Evolutionary conservation across 2,113 vertebrate species (phyloP), one percentile per base, ranked within the genome.

Genomic region (Salvelinus alpinus): DNA sequence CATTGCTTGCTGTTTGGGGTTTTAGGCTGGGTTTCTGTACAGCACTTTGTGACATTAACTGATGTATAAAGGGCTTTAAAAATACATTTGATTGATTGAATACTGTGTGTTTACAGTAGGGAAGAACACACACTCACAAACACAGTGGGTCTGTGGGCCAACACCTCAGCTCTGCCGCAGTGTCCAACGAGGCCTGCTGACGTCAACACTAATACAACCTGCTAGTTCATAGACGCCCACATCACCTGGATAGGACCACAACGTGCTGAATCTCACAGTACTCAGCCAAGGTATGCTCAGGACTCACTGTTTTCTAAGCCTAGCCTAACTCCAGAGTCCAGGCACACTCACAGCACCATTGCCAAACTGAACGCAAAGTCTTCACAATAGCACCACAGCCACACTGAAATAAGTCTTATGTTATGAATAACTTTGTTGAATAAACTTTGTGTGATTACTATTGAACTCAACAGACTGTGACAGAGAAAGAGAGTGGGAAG

Each of bases 111-210:
- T 71, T 34, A 77, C 38, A 14, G 38, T 38, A 25, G 9, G 68
- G 34, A 72, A 66, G 3, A 11, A 57, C 54, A 57, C 54, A 57
- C 54, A 57, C 22, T 31, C 59, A 70, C 25, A 77, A 18, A 48
- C 16, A 79, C 60, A 70, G 62, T 62, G 20, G 34, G 59, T 29
- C 22, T 67, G 73, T 81, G 73, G 78, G 71, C 20, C 73, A 51
- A 66, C 47, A 71, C 71, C 54, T 62, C 62, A 27, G 82, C 73
- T 51, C 69, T 80, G 85, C 87, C 73, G 84, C 79, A 84, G 64
- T 80, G 44, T 14, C 60, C 64, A 16, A 14, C 51, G 16, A 38
- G 66, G 64, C 75, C 66, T 73, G 79, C 82, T 87, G 82, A 87
- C 73, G 70, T 72, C 67, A 22, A 77, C 84, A 80, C n/a, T 1